Conservation (phyloP, 2,888 invertebrate genomes). For the Phyllotreta cruciferae region DNA sequence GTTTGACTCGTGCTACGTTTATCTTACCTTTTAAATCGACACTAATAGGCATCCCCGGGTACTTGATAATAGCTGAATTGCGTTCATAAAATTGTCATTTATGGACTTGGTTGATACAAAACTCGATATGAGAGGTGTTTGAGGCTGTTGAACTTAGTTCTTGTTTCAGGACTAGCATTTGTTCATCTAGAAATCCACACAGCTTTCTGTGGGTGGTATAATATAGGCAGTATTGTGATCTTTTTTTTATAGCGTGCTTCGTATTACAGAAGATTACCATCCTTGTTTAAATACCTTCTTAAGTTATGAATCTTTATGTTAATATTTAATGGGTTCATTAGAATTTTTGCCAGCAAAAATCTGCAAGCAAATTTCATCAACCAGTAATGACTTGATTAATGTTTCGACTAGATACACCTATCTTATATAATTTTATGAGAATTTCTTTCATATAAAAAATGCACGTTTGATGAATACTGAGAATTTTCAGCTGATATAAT, state of each 20-base stretch:
- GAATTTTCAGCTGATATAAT: conserved; percentile 9
- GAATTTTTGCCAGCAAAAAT: background rate
- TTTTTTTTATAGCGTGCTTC: conserved; percentile 4
- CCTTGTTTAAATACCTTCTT: background rate
- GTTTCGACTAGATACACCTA: conserved; percentile 7
- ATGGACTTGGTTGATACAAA: conserved; percentile 26
- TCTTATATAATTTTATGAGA: conserved; percentile 21
- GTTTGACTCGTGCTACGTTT: conserved; percentile 1
- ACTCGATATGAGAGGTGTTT: conserved; percentile 41
- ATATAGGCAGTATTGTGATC: conserved; percentile 13
- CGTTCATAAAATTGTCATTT: conserved; percentile 30
- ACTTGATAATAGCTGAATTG: conserved; percentile 14
- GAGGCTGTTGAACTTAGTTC: conserved; percentile 44
- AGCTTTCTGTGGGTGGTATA: conserved; percentile 34
- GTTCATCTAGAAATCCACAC: conserved; percentile 23
- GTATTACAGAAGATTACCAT: conserved; percentile 1
- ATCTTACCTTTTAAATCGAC: conserved; percentile 13
- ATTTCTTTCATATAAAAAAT: conserved; percentile 5
- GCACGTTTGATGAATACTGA: conserved; percentile 13
- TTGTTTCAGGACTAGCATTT: conserved; percentile 30
- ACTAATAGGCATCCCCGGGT: conserved; percentile 4
- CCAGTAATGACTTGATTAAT: background rate
- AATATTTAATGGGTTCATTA: no score
- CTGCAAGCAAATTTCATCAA: no score
- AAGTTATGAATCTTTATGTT: no score